A percentile compares a stretch with the other conserved stretches of the same genome.
phyloP scores from a whole-genome alignment of 2,888 invertebrate genomes.

The Drosophila acutilabella region DNA sequence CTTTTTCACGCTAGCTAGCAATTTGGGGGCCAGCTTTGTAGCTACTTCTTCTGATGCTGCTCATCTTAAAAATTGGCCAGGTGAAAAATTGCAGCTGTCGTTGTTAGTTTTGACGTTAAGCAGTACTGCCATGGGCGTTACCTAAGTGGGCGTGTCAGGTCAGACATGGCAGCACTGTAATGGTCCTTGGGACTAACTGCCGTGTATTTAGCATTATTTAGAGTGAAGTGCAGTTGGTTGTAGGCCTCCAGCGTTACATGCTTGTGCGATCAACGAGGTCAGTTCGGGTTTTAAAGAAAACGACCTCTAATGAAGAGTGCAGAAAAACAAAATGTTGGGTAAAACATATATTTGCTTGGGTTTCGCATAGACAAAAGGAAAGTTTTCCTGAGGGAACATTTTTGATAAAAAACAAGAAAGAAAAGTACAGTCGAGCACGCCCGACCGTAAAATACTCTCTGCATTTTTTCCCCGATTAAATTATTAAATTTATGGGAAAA shows the following conservation, averaged over 20 bases:
- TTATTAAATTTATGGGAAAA: no score
- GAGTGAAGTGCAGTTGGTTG: constrained; percentile 66
- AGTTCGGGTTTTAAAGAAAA: neutral
- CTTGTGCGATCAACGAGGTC: constrained; percentile 14
- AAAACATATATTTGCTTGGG: constrained; percentile 12
- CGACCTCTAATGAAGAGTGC: constrained; percentile 6
- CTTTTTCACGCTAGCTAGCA: constrained; percentile 45
- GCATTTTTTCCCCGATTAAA: no score
- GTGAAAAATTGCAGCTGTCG: constrained; percentile 84
- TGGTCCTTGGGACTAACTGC: constrained; percentile 11
- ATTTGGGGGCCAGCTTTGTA: constrained; percentile 49
- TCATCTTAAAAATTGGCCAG: constrained; percentile 83
- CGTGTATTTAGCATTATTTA: constrained; percentile 33
- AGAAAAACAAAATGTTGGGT: neutral
- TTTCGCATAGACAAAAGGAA: neutral
- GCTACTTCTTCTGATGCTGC: constrained; percentile 26
- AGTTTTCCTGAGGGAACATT: neutral
- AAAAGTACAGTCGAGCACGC: no score
- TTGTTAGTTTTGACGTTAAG: constrained; percentile 51
- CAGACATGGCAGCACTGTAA: constrained; percentile 41
- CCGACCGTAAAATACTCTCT: no score
- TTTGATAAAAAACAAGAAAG: neutral
- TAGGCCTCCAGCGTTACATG: constrained; percentile 59
- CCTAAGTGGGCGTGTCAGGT: constrained; percentile 41
- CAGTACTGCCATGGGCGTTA: constrained; percentile 22